These are phyloP conservation scores for Drosophila basisetae DNA, from an alignment of 2,888 invertebrate genomes.

Conservation along the genomic window DNA sequence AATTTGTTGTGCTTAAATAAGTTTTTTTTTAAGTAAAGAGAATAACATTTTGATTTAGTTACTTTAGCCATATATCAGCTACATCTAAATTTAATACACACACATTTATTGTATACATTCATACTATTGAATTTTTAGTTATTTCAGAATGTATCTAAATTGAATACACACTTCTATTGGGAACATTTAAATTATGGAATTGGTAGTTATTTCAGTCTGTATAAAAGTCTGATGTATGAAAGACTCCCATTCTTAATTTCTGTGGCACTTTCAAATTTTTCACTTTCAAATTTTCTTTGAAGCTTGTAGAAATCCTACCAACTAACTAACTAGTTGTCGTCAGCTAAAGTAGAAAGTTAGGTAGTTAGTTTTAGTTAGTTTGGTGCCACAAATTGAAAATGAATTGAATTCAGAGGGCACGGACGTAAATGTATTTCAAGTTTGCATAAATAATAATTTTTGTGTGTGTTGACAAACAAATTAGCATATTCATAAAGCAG, in stretches of 20 bases:
- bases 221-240: background rate
- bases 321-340: slow-evolving; percentile 1
- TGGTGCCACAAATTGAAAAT: background rate
- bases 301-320: background rate
- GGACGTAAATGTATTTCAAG: slow-evolving; percentile 31
- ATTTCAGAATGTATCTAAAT: background rate
- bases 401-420: background rate
- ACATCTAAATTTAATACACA: background rate
- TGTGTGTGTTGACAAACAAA: slow-evolving; percentile 61
- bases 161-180: background rate
- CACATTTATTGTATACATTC: background rate
- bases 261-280: background rate
- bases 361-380: slow-evolving; percentile 9
- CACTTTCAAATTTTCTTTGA: background rate
- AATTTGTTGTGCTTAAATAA: background rate
- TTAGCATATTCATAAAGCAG: slow-evolving; percentile 63
- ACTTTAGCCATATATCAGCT: background rate
- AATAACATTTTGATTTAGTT: background rate
- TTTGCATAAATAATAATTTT: slow-evolving; percentile 55
- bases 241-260: background rate
- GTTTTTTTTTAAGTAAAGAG: background rate
- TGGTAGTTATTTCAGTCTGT: too few relatives aligned
- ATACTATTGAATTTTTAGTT: background rate
- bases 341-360: background rate
- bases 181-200: too few relatives aligned